Conservation (phyloP, 2,888 invertebrate genomes). For the Blastobasis lacticolella region DNA sequence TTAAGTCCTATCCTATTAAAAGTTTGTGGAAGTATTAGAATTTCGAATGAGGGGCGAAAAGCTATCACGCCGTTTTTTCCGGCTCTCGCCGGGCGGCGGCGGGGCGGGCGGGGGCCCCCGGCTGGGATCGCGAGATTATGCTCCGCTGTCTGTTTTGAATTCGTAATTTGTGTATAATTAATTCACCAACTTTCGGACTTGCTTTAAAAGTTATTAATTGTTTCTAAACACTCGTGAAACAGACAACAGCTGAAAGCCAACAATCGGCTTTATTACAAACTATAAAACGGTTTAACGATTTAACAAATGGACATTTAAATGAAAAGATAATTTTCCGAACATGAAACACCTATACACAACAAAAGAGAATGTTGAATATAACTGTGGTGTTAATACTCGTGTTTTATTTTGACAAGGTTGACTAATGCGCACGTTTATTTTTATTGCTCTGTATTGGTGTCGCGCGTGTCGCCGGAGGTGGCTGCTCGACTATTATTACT, state of each 20-base stretch:
- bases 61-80: conserved; percentile 63
- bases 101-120: conserved; percentile 22
- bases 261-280: conserved; percentile 21
- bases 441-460: conserved; percentile 64
- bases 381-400: conserved; percentile 46
- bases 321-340: conserved; percentile 16
- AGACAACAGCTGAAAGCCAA: conserved; percentile 15
- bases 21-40: conserved; percentile 71
- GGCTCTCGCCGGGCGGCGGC: conserved; percentile 33
- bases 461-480: conserved; percentile 44
- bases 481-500: conserved; percentile 60
- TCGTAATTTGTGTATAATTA: conserved; percentile 47
- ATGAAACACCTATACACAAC: conserved; percentile 20
- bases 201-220: conserved; percentile 38
- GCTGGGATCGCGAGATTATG: conserved; percentile 45
- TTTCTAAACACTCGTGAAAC: conserved; percentile 25
- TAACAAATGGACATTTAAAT: conserved; percentile 23
- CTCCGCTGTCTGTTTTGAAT: conserved; percentile 49
- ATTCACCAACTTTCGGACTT: conserved; percentile 38
- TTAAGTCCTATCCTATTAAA: conserved; percentile 72
- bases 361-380: conserved; percentile 27
- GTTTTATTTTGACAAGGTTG: conserved; percentile 69
- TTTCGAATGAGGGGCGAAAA: conserved; percentile 69
- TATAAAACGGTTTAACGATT: conserved; percentile 27
- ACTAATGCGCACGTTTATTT: conserved; percentile 70